Evolutionary conservation across 2,888 invertebrate species (phyloP).

Genomic region (Drosophila setosimentum): DNA sequence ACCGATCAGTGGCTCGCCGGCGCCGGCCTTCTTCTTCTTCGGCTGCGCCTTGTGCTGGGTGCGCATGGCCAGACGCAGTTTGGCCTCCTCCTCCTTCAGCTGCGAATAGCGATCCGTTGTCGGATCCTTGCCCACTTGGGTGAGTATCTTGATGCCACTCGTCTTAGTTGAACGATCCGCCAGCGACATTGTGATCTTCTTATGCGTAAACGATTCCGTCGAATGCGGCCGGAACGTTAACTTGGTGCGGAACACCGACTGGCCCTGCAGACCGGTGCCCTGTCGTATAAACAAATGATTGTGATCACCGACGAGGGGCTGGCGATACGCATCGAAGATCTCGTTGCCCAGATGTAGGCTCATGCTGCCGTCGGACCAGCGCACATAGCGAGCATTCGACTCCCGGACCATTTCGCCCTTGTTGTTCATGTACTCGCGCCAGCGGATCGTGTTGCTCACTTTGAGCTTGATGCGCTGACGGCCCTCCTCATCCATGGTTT

Average conservation of each 20-base stretch:
- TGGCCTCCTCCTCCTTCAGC: constrained; percentile 99
- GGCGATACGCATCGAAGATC: constrained; percentile 98
- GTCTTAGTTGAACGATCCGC: constrained; percentile 98
- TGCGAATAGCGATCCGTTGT: constrained; percentile 96
- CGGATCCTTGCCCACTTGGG: constrained; percentile 92
- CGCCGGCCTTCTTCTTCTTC: constrained; percentile 85
- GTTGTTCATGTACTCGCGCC: constrained; percentile 94
- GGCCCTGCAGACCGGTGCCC: constrained; percentile 98
- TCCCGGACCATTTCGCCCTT: constrained; percentile 93
- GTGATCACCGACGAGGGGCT: constrained; percentile 97
- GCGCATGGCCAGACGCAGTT: constrained; percentile 94
- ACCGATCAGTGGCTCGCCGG: constrained; percentile 82
- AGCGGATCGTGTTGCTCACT: constrained; percentile 99
- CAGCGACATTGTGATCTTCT: constrained; percentile 99
- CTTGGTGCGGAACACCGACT: constrained; percentile 98
- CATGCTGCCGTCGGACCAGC: constrained; percentile 99
- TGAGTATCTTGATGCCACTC: constrained; percentile 97
- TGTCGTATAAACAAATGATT: constrained; percentile 99
- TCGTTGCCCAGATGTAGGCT: constrained; percentile 98
- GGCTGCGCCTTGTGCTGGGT: constrained; percentile 86
- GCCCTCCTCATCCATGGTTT: constrained; percentile 98
- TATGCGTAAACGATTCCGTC: constrained; percentile 99
- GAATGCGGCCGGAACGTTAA: constrained; percentile 99
- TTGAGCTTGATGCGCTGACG: constrained; percentile 93
- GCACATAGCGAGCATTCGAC: constrained; percentile 97